Evolutionary conservation across 2,888 invertebrate genomes (phyloP), one percentile per base, ranked within the genome.

Genomic region (Microplitis manilae): DNA sequence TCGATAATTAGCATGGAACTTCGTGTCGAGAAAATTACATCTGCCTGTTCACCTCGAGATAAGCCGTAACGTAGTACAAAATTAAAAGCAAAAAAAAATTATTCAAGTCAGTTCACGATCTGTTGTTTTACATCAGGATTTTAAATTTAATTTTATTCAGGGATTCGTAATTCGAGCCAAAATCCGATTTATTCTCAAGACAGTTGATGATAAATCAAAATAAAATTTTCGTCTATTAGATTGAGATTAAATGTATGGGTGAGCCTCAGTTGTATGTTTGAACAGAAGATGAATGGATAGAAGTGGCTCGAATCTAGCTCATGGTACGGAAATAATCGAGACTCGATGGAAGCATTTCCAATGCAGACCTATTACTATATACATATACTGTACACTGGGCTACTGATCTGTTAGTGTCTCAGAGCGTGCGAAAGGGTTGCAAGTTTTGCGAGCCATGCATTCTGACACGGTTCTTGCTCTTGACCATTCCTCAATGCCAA

Each of bases 401-500:
- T 9, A 61, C 17, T 13, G n/a, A 17, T 39, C n/a, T 62, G 17
- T 67, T 60, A 40, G 68, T 71, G 67, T 61, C 20, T 69, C 13
- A 67, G 69, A 64, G 69, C 41, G 65, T 74, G 73, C 74, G 74
- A 82, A 50, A 82, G 81, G 84, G 82, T 84, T 81, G 82, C 81
- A 76, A 78, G 76, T 65, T 77, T 80, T 79, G 83, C 82, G 82
- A 79, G 85, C 79, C 81, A 61, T 71, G 80, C 84, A 86, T 88
- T 86, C 86, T 84, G 78, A 76, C 79, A 82, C 81, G 87, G 87
- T 87, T 86, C 87, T 88, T 87, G 87, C 85, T 83, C 87, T 85
- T 85, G 86, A 86, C 86, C 86, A 85, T 82, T 86, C 85, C 84
- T 84, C 84, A 84, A 82, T 85, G 86, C 85, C 85, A 86, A 83